These are phyloP conservation scores for Threskiornis aethiopicus DNA, from an alignment of 2,797 vertebrate species.

Conservation along the genomic window DNA sequence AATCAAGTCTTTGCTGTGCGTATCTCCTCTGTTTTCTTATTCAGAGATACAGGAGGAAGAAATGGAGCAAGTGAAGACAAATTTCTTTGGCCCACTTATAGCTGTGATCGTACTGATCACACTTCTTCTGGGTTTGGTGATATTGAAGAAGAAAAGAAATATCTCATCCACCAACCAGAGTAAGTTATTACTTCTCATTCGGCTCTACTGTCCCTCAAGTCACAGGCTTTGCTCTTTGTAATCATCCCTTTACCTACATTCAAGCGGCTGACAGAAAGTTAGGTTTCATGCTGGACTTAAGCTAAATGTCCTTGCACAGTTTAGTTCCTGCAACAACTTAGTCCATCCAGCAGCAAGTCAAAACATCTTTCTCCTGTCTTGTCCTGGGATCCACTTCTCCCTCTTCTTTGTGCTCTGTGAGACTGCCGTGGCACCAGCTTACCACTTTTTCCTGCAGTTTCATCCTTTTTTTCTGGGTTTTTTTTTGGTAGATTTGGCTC, in stretches of 20 bases:
- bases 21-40: slow-evolving; percentile 2
- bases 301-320: neutral
- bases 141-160: slow-evolving; percentile 37
- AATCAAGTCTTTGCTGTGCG: neutral
- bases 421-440: neutral
- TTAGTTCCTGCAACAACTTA: neutral
- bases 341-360: neutral
- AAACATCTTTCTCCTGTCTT: neutral
- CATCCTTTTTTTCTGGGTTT: neutral
- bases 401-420: neutral
- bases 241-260: neutral
- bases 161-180: slow-evolving; percentile 1
- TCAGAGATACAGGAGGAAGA: slow-evolving; percentile 20
- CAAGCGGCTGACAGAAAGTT: neutral
- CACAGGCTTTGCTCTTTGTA: neutral
- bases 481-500: neutral
- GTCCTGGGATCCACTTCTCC: neutral
- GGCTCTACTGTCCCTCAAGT: neutral
- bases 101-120: neutral
- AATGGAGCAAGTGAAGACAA: neutral
- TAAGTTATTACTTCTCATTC: slow-evolving; percentile 37
- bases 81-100: slow-evolving; percentile 32
- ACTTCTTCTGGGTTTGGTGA: slow-evolving; percentile 1
- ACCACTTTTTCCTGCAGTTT: neutral
- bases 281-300: neutral